Evolutionary conservation across 2,888 invertebrate species (phyloP).

Genomic region (Tromatobia lineatoria): DNA sequence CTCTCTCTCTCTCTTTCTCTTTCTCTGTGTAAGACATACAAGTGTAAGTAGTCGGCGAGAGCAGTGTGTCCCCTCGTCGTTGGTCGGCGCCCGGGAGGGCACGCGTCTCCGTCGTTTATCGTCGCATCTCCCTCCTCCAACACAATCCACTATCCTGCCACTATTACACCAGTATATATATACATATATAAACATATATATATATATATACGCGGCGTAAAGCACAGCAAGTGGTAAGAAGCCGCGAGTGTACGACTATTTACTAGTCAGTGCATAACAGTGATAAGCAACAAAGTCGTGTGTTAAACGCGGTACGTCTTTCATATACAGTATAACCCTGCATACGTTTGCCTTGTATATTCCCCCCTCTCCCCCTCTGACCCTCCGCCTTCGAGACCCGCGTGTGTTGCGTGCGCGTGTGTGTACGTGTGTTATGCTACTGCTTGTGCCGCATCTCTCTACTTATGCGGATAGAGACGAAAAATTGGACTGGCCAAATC

Average conservation of each 20-base stretch:
- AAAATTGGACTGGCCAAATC: conserved; percentile 20
- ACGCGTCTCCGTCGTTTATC: conserved; percentile 52
- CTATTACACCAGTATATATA: conserved; percentile 9
- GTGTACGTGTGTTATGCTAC: conserved; percentile 32
- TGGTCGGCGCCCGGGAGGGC: conserved; percentile 67
- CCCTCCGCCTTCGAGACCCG: background rate
- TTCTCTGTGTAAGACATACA: background rate
- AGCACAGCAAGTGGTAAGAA: background rate
- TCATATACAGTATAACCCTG: background rate
- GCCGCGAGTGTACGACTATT: background rate
- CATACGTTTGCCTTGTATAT: background rate
- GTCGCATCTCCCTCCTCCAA: conserved; percentile 1
- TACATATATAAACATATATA: background rate
- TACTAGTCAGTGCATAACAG: conserved; percentile 41
- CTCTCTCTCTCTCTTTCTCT: background rate
- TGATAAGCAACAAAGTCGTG: conserved; percentile 23
- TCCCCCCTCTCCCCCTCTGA: background rate
- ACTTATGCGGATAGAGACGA: conserved; percentile 27
- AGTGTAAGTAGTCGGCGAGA: conserved; percentile 44
- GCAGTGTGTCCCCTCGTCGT: conserved; percentile 61
- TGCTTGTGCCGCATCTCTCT: conserved; percentile 6
- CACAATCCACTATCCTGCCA: background rate
- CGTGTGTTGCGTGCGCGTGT: conserved; percentile 22
- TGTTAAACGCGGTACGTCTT: background rate
- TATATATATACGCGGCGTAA: conserved; percentile 8